phyloP scores from a whole-genome alignment of 2,888 invertebrate species.

The Melikaiella ostensackeni region DNA sequence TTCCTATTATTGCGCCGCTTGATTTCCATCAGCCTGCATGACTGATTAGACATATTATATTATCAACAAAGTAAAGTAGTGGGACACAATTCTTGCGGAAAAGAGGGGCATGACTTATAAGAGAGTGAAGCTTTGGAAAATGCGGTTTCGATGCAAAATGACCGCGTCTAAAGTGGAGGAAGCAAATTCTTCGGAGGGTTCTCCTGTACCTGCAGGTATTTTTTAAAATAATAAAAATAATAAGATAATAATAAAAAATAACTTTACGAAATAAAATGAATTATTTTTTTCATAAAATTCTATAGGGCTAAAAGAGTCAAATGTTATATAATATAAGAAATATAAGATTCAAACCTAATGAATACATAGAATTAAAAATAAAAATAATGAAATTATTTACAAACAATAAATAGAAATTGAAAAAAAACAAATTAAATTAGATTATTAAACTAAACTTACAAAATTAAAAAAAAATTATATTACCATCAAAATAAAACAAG shows the following conservation, averaged over 20 bases:
- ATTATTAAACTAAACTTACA: too few species aligned
- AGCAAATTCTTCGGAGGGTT: neutral
- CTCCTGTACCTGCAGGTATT: neutral
- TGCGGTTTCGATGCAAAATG: slow-evolving; percentile 20
- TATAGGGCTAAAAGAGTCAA: too few species aligned
- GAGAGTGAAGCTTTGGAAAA: slow-evolving; percentile 10
- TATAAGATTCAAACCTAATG: too few species aligned
- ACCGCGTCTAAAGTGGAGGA: neutral
- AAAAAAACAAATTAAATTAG: too few species aligned
- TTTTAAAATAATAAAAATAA: neutral
- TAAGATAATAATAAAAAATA: neutral
- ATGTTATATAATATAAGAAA: too few species aligned
- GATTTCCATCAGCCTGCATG: neutral
- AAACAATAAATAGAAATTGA: too few species aligned
- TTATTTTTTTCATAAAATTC: neutral
- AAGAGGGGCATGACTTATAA: slow-evolving; percentile 30
- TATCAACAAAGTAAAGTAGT: slow-evolving; percentile 1
- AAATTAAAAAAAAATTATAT: too few species aligned
- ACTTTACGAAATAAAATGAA: neutral
- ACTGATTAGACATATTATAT: slow-evolving; percentile 1
- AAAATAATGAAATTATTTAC: too few species aligned
- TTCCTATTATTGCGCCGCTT: neutral
- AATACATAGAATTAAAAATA: too few species aligned
- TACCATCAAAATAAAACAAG: too few species aligned
- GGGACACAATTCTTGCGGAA: slow-evolving; percentile 10